Conservation (phyloP, 2,888 invertebrate species). For the Dryobotodes eremita region DNA sequence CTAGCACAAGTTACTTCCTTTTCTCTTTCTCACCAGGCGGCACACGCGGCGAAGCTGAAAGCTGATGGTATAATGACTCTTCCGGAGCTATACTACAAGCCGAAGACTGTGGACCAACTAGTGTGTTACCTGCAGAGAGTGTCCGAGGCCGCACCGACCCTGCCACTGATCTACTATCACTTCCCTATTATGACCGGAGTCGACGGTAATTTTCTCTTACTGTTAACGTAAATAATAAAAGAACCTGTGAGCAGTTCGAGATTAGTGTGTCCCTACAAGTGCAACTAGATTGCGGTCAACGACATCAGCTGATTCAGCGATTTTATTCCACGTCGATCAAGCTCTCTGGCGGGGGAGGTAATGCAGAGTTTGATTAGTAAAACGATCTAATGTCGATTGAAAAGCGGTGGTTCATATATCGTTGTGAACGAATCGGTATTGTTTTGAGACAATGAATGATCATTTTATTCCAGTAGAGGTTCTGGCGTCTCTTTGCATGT, state of each 20-base stretch:
- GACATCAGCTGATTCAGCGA: too few species aligned
- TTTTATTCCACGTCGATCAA: too few species aligned
- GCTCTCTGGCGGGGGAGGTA: too few species aligned
- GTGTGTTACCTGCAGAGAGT: constrained; percentile 92
- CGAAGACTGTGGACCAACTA: constrained; percentile 89
- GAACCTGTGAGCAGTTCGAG: too few species aligned
- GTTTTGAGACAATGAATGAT: neutral
- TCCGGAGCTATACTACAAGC: constrained; percentile 94
- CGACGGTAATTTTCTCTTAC: constrained; percentile 58
- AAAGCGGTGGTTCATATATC: too few species aligned
- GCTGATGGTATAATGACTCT: constrained; percentile 91
- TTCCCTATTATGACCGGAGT: constrained; percentile 76
- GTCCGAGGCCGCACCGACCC: constrained; percentile 92
- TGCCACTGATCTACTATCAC: constrained; percentile 94
- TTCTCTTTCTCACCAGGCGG: constrained; percentile 85
- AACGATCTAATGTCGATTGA: too few species aligned
- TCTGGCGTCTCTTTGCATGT: neutral
- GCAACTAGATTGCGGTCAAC: too few species aligned
- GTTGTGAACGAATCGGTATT: neutral
- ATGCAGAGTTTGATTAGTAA: too few species aligned
- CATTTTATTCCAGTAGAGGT: neutral
- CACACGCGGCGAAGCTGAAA: constrained; percentile 88
- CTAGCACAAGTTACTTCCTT: too few species aligned
- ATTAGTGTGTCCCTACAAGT: too few species aligned
- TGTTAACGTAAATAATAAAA: too few species aligned